phyloP scores from a whole-genome alignment of 2,888 invertebrate genomes.

The Acrobasis repandana region DNA sequence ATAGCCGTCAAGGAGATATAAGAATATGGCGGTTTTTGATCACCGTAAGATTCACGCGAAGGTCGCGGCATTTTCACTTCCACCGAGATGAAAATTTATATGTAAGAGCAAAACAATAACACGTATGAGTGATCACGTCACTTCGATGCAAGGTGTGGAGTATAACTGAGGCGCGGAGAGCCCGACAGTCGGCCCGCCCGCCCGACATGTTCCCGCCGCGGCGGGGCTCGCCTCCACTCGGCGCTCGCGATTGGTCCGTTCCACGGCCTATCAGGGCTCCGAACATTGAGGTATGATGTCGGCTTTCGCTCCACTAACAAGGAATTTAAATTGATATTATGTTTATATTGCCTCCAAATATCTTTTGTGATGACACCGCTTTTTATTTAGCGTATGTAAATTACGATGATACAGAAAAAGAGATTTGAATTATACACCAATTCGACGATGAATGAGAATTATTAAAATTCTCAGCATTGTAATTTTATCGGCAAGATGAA shows the following conservation, averaged over 20 bases:
- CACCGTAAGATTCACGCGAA: conserved; percentile 96
- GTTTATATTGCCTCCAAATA: conserved; percentile 83
- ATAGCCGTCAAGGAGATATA: conserved; percentile 98
- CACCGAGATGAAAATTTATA: conserved; percentile 37
- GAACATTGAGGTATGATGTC: conserved; percentile 78
- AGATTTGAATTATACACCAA: conserved; percentile 79
- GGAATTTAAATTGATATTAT: conserved; percentile 84
- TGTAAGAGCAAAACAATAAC: conserved; percentile 44
- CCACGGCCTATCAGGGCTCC: conserved; percentile 53
- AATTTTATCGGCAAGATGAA: conserved; percentile 56
- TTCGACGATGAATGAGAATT: conserved; percentile 71
- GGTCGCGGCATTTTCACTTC: conserved; percentile 93
- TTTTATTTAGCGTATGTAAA: conserved; percentile 83
- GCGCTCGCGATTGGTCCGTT: conserved; percentile 53
- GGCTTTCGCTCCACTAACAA: conserved; percentile 83
- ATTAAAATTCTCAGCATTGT: conserved; percentile 66
- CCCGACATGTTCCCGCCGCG: conserved; percentile 45
- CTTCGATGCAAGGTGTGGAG: conserved; percentile 68
- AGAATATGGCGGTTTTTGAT: conserved; percentile 98
- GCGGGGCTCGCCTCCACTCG: conserved; percentile 38
- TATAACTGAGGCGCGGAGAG: conserved; percentile 76
- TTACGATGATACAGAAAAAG: conserved; percentile 79
- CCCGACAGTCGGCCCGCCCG: conserved; percentile 47
- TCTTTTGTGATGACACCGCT: conserved; percentile 84
- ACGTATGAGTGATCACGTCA: conserved; percentile 65